phyloP scores from a whole-genome alignment of 2,797 vertebrate genomes.

The Lagodon rhomboides region DNA sequence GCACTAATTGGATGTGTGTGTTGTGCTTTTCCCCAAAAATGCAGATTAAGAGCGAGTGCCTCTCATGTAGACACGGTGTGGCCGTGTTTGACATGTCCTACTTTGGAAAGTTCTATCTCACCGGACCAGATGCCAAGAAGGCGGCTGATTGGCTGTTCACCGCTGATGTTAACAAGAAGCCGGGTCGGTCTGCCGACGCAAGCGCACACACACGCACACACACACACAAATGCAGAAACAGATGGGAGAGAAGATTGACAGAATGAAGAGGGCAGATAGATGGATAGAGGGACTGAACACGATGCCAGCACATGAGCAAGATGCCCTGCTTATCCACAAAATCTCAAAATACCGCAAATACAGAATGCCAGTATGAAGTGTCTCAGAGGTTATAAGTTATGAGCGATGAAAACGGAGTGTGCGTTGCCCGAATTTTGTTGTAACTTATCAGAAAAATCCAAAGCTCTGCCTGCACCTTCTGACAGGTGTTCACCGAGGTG shows the following conservation, averaged over 20 bases:
- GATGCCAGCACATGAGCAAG: slow-evolving; percentile 24
- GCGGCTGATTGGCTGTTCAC: slow-evolving; percentile 96
- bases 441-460: not conserved
- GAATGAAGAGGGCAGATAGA: slow-evolving; percentile 37
- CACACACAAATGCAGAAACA: slow-evolving; percentile 10
- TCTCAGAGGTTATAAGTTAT: slow-evolving; percentile 2
- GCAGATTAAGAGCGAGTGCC: slow-evolving; percentile 93
- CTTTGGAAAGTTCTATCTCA: slow-evolving; percentile 98
- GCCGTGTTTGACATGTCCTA: slow-evolving; percentile 98
- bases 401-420: not conserved
- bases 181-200: slow-evolving; percentile 85
- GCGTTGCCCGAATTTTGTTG: not conserved
- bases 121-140: slow-evolving; percentile 91
- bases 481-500: slow-evolving; percentile 16
- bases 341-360: not conserved
- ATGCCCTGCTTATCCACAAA: not conserved
- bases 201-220: slow-evolving; percentile 6
- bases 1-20: slow-evolving; percentile 8
- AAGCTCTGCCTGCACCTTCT: not conserved
- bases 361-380: not conserved
- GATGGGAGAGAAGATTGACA: slow-evolving; percentile 49
- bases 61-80: slow-evolving; percentile 90
- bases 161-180: slow-evolving; percentile 91
- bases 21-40: slow-evolving; percentile 22
- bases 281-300: slow-evolving; percentile 20